These are phyloP conservation scores for Agrotis segetum DNA, from an alignment of 2,888 invertebrate genomes.

Conservation along the genomic window DNA sequence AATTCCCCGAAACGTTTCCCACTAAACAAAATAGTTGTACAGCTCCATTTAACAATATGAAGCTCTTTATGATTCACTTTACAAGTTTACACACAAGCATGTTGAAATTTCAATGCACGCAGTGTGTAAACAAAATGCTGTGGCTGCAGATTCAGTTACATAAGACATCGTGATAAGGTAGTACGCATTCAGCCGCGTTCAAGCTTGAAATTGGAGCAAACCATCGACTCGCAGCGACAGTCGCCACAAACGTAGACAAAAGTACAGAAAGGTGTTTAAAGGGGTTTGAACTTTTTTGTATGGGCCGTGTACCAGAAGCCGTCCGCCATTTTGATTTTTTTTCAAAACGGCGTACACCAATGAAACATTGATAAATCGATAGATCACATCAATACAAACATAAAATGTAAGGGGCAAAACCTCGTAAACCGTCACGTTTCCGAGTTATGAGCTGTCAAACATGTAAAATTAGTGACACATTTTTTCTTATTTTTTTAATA, in stretches of 20 bases:
- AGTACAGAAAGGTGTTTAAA: slow-evolving; percentile 72
- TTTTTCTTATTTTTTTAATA: too few species aligned
- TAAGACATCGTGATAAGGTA: slow-evolving; percentile 48
- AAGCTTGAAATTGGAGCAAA: slow-evolving; percentile 69
- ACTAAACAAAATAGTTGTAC: slow-evolving; percentile 7
- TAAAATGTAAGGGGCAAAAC: too few species aligned
- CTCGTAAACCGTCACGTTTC: too few species aligned
- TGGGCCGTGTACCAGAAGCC: too few species aligned
- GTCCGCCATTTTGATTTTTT: too few species aligned
- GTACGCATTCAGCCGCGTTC: slow-evolving; percentile 58
- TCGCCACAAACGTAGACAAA: slow-evolving; percentile 63
- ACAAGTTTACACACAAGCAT: slow-evolving; percentile 19
- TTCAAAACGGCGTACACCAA: too few species aligned
- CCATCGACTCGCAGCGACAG: slow-evolving; percentile 60
- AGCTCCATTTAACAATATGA: slow-evolving; percentile 8
- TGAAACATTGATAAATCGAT: too few species aligned
- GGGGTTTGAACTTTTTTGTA: too few species aligned
- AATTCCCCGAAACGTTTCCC: not conserved
- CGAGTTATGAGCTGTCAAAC: too few species aligned
- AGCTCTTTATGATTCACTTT: not conserved
- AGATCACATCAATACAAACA: too few species aligned
- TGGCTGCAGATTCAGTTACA: slow-evolving; percentile 40
- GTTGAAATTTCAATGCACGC: slow-evolving; percentile 29
- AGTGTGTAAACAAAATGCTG: slow-evolving; percentile 43
- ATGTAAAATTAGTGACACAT: too few species aligned